phyloP scores from a whole-genome alignment of 37 sponge, comb jelly and placozoan genomes.

The Dysidea cf. avara region DNA sequence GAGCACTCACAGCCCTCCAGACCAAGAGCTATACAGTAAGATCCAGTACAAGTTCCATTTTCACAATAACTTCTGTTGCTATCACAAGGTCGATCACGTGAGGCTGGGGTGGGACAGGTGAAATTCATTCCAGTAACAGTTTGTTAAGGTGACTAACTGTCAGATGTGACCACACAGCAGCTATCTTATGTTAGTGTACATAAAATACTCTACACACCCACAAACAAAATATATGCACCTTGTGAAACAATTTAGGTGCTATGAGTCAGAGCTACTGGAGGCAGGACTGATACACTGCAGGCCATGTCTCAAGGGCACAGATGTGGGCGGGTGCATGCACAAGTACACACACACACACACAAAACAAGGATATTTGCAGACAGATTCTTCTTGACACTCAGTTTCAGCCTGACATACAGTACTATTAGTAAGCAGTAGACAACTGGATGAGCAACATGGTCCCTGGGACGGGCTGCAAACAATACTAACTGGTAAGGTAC shows the following conservation, averaged over 20 bases:
- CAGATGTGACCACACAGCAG: too few relatives aligned
- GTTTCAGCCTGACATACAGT: conserved; percentile 9
- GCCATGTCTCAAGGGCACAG: too few relatives aligned
- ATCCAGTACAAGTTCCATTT: conserved; percentile 54
- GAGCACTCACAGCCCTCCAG: conserved; percentile 51
- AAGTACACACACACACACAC: conserved; percentile 23
- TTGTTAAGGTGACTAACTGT: conserved; percentile 69
- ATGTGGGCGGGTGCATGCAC: neutral
- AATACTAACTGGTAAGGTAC: conserved; percentile 29
- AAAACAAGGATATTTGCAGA: conserved; percentile 61
- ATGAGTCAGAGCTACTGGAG: too few relatives aligned
- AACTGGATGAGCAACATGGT: conserved; percentile 27
- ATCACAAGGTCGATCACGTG: neutral
- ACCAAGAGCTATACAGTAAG: conserved; percentile 46
- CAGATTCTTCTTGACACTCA: conserved; percentile 40
- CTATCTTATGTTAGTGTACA: conserved; percentile 5
- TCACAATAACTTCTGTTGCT: conserved; percentile 18
- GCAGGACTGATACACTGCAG: too few relatives aligned
- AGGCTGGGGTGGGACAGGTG: conserved; percentile 46
- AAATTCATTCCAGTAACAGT: conserved; percentile 38
- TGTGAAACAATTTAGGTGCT: neutral
- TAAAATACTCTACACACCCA: neutral
- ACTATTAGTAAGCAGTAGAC: conserved; percentile 5
- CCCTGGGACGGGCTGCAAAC: conserved; percentile 63
- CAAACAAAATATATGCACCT: neutral